Base-by-base conservation (phyloP, 1,140 invertebrate genomes). In the Zaprionus tsacasi region DNA sequence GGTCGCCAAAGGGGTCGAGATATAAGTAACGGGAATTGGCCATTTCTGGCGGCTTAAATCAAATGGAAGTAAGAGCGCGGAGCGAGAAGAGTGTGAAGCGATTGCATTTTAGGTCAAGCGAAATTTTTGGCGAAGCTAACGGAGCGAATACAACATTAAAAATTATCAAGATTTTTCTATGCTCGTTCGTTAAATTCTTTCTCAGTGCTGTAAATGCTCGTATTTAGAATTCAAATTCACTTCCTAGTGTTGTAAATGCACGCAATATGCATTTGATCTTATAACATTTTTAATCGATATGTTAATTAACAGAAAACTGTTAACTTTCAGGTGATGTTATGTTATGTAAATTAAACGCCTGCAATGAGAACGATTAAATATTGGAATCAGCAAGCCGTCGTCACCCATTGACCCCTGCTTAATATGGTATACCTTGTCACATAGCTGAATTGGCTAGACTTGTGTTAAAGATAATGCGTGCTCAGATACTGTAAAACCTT, bases 61-160 rank as follows among this genome's bases (percentile, higher is more conserved):
- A 58, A 76, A 65, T 27, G 12, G 36, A 13, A 33, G 43, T 54
- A 54, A 35, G 45, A 59, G 55, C 8, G 11, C 36, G 17, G 55
- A 27, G 13, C 5, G 52, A 60, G 17, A 30, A 17, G 27, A 45
- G 27, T 45, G 63, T 65, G 61, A 58, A 66, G 36, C 63, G 21
- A 40, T 71, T 65, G 54, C 61, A 66, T 66, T 72, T 57, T 48
- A 57, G 66, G 15, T 30, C 11, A 68, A 50, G 8, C n/a, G 27
- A 12, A 48, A 60, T 30, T 33, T 48, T 15, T 48, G 15, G 10
- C 43, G 7, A 43, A 27, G 7, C 6, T 40, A 40, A n/a, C 2
- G 38, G 13, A 40, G 38, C 13, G 13, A 40, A 15, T 15, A 21
- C 21, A 21, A n/a, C n/a, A n/a, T n/a, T 45, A 10, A 45, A 6